These are phyloP conservation scores for Anabacerthia variegaticeps DNA, from an alignment of 2,797 vertebrate genomes.

Conservation along the genomic window DNA sequence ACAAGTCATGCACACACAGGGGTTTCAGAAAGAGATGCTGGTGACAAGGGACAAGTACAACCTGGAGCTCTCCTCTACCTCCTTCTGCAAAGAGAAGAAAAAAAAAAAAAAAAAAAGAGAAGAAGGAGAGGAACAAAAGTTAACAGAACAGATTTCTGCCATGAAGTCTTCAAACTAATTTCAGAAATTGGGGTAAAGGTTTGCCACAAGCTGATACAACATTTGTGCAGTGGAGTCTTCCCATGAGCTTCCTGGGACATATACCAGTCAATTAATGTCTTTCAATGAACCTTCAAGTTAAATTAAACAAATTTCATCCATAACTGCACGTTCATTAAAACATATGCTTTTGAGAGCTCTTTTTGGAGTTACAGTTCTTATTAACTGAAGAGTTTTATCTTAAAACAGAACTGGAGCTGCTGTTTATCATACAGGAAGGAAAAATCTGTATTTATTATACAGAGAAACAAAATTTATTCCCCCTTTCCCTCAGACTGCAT, in stretches of 20 bases:
- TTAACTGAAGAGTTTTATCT: neutral
- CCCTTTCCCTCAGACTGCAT: neutral
- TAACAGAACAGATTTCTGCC: constrained; percentile 28
- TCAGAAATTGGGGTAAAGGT: neutral
- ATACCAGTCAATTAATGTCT: neutral
- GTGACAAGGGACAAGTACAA: constrained; percentile 76
- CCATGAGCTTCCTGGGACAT: neutral
- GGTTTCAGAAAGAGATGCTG: constrained; percentile 8
- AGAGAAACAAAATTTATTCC: neutral
- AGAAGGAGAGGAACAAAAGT: constrained; percentile 53
- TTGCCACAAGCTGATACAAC: neutral
- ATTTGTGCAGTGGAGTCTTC: neutral
- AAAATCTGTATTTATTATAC: neutral
- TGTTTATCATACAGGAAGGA: neutral
- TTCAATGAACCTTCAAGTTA: neutral
- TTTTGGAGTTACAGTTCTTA: neutral
- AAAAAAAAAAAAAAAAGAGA: constrained; percentile 64
- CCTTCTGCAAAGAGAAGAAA: constrained; percentile 83
- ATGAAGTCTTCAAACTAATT: neutral
- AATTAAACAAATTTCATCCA: neutral
- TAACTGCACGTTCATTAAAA: neutral
- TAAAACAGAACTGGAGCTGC: neutral
- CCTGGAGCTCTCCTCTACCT: constrained; percentile 89
- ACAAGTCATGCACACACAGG: constrained; percentile 45
- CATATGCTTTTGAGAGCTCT: neutral